Evolutionary conservation across 1,140 invertebrate genomes (phyloP).

Genomic region (Brachionus asplanchnoidis): DNA sequence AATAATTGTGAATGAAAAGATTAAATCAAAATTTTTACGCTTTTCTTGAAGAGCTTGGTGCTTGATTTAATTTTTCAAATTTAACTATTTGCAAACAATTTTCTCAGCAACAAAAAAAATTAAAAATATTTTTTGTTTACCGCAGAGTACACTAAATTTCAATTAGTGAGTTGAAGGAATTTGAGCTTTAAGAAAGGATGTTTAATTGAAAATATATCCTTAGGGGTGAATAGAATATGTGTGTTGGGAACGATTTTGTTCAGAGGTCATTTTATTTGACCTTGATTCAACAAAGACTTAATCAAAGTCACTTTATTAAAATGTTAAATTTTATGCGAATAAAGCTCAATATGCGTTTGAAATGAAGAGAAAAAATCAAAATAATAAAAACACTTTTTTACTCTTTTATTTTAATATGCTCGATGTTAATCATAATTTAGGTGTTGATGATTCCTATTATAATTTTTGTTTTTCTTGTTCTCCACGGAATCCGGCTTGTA

Average conservation of each 20-base stretch:
- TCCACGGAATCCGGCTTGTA: not conserved
- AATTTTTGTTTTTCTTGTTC: not conserved
- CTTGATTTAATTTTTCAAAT: not conserved
- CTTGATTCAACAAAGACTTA: conserved; percentile 4
- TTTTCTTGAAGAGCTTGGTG: not conserved
- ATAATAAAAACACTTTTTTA: conserved; percentile 2
- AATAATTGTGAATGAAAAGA: not conserved
- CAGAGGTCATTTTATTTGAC: not conserved
- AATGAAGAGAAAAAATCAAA: not conserved
- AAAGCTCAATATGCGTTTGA: not conserved
- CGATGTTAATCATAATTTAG: conserved; percentile 36
- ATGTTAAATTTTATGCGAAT: conserved; percentile 6
- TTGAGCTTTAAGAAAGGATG: not conserved
- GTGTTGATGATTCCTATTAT: conserved; percentile 24
- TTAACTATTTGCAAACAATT: not conserved
- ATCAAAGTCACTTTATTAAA: not conserved
- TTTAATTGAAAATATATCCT: not conserved
- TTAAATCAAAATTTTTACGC: not conserved
- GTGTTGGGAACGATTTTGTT: not conserved
- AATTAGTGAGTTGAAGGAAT: not conserved
- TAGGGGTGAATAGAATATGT: not conserved
- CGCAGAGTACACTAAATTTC: not conserved
- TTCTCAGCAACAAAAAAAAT: not conserved
- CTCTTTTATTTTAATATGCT: not conserved
- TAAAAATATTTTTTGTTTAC: not conserved